These are phyloP conservation scores for Himalopsyche anomala DNA, from an alignment of 2,888 invertebrate species.

Conservation along the genomic window DNA sequence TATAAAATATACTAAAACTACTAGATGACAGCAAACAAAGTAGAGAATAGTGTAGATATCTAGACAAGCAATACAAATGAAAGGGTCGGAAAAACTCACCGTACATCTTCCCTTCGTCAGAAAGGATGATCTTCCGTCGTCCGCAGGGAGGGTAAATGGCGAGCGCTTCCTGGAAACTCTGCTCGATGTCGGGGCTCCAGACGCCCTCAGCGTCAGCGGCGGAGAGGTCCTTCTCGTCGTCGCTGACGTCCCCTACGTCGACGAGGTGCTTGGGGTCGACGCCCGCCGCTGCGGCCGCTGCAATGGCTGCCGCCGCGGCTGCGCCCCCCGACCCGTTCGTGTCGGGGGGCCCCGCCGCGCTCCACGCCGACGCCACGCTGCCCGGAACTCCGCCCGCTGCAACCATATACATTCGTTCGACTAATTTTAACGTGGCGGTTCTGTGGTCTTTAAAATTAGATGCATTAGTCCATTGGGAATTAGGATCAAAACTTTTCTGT, in stretches of 20 bases:
- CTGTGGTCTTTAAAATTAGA: conserved; percentile 45
- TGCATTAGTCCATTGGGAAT: not conserved
- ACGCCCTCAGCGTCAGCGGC: conserved; percentile 99
- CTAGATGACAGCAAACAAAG: too few relatives aligned
- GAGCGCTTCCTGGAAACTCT: conserved; percentile 99
- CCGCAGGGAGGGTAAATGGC: conserved; percentile 99
- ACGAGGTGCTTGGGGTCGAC: conserved; percentile 94
- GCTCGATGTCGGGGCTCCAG: conserved; percentile 99
- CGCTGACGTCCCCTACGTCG: conserved; percentile 95
- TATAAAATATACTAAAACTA: too few relatives aligned
- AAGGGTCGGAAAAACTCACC: conserved; percentile 83
- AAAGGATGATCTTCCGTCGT: conserved; percentile 98
- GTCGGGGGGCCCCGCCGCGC: conserved; percentile 81
- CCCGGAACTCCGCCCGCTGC: conserved; percentile 78
- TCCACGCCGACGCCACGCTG: conserved; percentile 98
- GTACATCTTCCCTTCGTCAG: conserved; percentile 99
- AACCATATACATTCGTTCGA: conserved; percentile 66
- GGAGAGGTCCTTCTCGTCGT: conserved; percentile 88
- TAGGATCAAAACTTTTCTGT: too few relatives aligned
- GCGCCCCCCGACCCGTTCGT: conserved; percentile 79
- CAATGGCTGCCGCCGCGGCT: conserved; percentile 62
- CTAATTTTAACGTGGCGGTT: conserved; percentile 65
- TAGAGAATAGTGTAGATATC: too few relatives aligned
- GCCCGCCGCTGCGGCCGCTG: conserved; percentile 77
- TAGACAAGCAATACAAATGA: not conserved